phyloP scores from a whole-genome alignment of 1,140 invertebrate species.

The Cepaea nemoralis region DNA sequence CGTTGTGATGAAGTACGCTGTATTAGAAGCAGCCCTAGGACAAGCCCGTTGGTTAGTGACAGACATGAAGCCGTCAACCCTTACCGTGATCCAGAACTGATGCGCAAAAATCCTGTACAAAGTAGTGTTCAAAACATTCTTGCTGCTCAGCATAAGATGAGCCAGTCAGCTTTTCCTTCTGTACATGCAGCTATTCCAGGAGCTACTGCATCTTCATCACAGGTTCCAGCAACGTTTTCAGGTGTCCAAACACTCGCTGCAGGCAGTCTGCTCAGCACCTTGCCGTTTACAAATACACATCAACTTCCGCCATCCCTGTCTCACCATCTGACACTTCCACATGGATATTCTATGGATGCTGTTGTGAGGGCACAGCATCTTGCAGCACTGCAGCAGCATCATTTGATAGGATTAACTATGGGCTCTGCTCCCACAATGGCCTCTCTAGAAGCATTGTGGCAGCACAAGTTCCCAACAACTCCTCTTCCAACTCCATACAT shows the following conservation, averaged over 20 bases:
- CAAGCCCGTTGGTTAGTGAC: slow-evolving; percentile 68
- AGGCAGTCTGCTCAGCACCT: slow-evolving; percentile 36
- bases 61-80: slow-evolving; percentile 64
- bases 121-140: slow-evolving; percentile 59
- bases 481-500: slow-evolving; percentile 67
- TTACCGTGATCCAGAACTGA: slow-evolving; percentile 70
- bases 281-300: slow-evolving; percentile 53
- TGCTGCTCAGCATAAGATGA: slow-evolving; percentile 39
- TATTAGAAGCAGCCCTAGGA: slow-evolving; percentile 61
- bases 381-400: slow-evolving; percentile 51
- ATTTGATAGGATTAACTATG: slow-evolving; percentile 44
- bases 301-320: slow-evolving; percentile 44
- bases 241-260: slow-evolving; percentile 35
- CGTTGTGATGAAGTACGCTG: slow-evolving; percentile 60
- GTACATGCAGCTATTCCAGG: slow-evolving; percentile 33
- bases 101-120: slow-evolving; percentile 69
- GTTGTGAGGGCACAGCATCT: slow-evolving; percentile 44
- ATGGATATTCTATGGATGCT: slow-evolving; percentile 52
- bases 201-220: slow-evolving; percentile 12
- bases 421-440: slow-evolving; percentile 48
- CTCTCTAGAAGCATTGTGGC: slow-evolving; percentile 70
- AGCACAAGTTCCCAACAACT: slow-evolving; percentile 67
- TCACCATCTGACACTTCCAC: slow-evolving; percentile 53
- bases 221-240: background rate
- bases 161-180: slow-evolving; percentile 37